Base-by-base conservation (phyloP, 2,888 invertebrate genomes). In the Papilio protenor region DNA sequence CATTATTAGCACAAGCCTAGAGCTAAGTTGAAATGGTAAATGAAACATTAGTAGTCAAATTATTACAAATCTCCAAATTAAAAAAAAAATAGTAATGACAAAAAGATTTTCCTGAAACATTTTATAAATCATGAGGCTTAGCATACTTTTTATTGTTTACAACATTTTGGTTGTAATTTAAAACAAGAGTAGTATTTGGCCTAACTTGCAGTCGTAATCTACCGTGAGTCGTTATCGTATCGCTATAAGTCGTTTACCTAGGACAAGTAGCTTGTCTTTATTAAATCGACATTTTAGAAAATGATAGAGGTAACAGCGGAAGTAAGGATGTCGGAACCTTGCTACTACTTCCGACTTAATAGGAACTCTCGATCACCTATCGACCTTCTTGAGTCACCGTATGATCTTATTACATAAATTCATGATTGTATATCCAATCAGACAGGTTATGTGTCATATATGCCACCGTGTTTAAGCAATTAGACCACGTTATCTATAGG, bases 241-340 rank as follows among this genome's bases (percentile, higher is more conserved):
- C n/a, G 55, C 55, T n/a, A n/a, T 12, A 57, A 57, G 21, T 57
- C 11, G 57, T 11, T 57, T 21, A 57, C 57, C 57, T 57, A 57
- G 57, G 2, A 10, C 11, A 57, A 21, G 57, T 57, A 23, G 11
- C 47, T 45, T 73, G n/a, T 77, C 61, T 27, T 21, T 73, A 77
- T 64, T 64, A 64, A 49, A 33, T 40, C 40, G 66, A 73, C 76
- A 66, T 72, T 75, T 74, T 77, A 79, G 79, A 80, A 77, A 81
- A 80, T 77, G 82, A 86, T 88, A 87, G 86, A 84, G 83, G 82
- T 81, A 79, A 77, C 76, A 84, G 82, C 91, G 93, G 93, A 93
- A 93, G 92, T 89, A 91, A 92, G 90, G 87, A 90, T 89, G 88
- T 80, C 83, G 85, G 81, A 85, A 86, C 92, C 93, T 93, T 90